Evolutionary conservation across 2,113 vertebrate species (phyloP).

Genomic region (Boulengerochromis microlepis): DNA sequence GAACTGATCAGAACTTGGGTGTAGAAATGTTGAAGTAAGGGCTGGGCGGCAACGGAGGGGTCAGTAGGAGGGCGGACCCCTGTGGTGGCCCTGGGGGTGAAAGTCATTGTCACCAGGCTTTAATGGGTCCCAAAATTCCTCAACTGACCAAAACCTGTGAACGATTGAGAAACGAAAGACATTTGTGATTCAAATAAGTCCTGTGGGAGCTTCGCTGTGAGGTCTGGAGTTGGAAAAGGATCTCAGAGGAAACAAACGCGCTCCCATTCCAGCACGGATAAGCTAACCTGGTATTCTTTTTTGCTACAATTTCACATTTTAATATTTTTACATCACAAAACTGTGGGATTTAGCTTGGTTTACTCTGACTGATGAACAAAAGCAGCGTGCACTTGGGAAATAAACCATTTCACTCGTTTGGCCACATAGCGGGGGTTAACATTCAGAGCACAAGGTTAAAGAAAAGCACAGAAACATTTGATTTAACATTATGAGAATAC

Average conservation of each 20-base stretch:
- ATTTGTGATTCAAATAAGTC: conserved; percentile 71
- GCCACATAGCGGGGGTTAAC: background rate
- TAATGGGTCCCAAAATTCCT: conserved; percentile 61
- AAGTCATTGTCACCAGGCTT: conserved; percentile 64
- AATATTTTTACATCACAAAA: conserved; percentile 58
- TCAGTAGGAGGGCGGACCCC: conserved; percentile 53
- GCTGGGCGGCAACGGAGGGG: conserved; percentile 36
- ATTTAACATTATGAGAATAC: background rate
- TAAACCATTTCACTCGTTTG: background rate
- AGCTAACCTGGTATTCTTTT: conserved; percentile 14
- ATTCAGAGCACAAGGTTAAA: background rate
- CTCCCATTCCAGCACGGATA: conserved; percentile 34
- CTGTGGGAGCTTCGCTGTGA: conserved; percentile 39
- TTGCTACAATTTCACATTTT: conserved; percentile 37
- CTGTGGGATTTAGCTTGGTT: conserved; percentile 15
- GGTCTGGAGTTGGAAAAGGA: conserved; percentile 32
- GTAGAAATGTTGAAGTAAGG: background rate
- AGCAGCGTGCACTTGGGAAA: background rate
- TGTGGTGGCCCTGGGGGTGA: conserved; percentile 48
- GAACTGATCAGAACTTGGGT: conserved; percentile 38
- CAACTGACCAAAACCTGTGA: conserved; percentile 63
- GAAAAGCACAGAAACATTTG: background rate
- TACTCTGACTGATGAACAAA: background rate
- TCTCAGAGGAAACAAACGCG: conserved; percentile 47
- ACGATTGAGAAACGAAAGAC: conserved; percentile 53